A percentile compares a stretch with the other conserved stretches of the same genome.
Conservation (phyloP, 2,888 invertebrate species). For the Marasmarcha lunaedactyla region DNA sequence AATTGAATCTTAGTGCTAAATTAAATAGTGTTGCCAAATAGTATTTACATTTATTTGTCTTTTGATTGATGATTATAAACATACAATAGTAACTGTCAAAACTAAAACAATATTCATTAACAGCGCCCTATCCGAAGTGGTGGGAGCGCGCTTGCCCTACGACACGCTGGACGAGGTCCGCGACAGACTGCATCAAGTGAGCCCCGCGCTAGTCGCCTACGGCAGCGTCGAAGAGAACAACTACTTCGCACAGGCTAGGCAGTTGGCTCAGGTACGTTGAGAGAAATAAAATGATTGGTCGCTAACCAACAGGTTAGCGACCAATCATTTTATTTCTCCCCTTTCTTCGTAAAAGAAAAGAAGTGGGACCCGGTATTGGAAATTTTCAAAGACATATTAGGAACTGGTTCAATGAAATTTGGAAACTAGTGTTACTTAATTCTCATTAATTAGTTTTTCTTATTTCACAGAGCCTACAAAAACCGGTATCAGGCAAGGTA, state of each 20-base stretch:
- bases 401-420: no score
- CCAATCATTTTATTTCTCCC: no score
- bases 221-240: conserved; percentile 87
- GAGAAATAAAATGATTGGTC: not conserved
- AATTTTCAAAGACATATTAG: no score
- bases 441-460: no score
- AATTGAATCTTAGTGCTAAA: not conserved
- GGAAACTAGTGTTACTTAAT: no score
- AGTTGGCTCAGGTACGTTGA: conserved; percentile 67
- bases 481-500: conserved; percentile 68
- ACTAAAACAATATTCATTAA: no score
- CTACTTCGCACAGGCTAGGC: conserved; percentile 84
- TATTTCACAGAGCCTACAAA: conserved; percentile 41
- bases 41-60: not conserved
- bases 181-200: conserved; percentile 82
- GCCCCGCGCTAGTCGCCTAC: conserved; percentile 89
- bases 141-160: conserved; percentile 81
- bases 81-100: no score
- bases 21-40: no score
- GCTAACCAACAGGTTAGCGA: no score
- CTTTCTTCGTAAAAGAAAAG: no score
- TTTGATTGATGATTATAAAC: no score
- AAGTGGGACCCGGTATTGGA: no score
- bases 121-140: conserved; percentile 94
- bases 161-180: conserved; percentile 88